phyloP scores from a whole-genome alignment of 2,797 vertebrate species.

The Spheniscus humboldti region DNA sequence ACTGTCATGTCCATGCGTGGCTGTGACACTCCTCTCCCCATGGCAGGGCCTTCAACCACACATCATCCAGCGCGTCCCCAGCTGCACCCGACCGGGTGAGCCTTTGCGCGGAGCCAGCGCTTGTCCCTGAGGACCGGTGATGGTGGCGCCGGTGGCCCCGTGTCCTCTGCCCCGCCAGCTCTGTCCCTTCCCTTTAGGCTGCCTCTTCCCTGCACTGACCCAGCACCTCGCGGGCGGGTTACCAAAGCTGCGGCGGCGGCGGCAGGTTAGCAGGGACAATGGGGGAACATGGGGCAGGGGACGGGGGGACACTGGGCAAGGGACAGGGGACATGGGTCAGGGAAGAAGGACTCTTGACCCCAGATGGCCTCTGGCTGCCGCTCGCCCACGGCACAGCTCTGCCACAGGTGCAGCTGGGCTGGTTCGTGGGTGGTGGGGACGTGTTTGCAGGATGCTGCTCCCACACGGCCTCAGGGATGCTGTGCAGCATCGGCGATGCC shows the following conservation, averaged over 20 bases:
- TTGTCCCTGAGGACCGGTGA: not conserved
- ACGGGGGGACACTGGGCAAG: not conserved
- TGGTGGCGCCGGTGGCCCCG: accelerated
- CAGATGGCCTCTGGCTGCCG: accelerated
- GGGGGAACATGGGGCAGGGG: not conserved
- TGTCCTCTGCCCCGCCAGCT: not conserved
- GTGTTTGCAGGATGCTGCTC: not conserved
- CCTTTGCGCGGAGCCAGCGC: accelerated
- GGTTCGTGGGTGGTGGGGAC: not conserved
- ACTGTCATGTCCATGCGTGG: accelerated
- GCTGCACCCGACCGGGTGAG: constrained; percentile 72
- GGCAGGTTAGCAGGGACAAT: constrained; percentile 59
- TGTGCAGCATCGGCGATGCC: not conserved
- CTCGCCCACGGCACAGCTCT: not conserved
- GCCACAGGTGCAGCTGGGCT: not conserved
- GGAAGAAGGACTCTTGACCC: not conserved
- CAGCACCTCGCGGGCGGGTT: not conserved
- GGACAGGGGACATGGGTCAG: too few species aligned
- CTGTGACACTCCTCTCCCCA: not conserved
- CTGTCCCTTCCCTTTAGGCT: constrained; percentile 53
- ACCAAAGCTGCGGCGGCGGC: constrained; percentile 70
- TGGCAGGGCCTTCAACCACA: constrained; percentile 78
- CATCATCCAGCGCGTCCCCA: constrained; percentile 74
- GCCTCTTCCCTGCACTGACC: constrained; percentile 53
- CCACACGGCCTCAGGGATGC: not conserved